Base-by-base conservation (phyloP, 2,113 vertebrate species). In the western clawed frog (Xenopus tropicalis) region DNA sequence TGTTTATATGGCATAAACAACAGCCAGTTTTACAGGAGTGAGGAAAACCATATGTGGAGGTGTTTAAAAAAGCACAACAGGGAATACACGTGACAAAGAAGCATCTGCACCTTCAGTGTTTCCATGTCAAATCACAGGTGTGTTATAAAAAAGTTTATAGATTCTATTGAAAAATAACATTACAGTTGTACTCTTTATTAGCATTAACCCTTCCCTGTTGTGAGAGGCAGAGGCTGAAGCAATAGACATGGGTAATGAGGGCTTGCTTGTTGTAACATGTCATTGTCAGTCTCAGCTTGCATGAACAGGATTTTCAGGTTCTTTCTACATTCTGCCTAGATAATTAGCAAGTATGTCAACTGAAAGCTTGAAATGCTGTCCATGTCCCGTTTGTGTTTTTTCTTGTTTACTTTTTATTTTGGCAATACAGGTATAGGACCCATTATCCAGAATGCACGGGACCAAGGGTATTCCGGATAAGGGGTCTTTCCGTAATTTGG, bases 11-110 rank as follows among this genome's bases (percentile, higher is more conserved):
- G 88, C 87, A 90, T 86, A 87, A 91, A 92, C 86, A 90, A 90
- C 86, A 87, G 87, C 85, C 83, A 84, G 81, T 87, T 90, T 86
- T 85, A 86, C 80, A 87, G 79, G 81, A 90, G 88, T 78, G 87
- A 89, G 84, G 82, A 72, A 85, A 89, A 84, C 90, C 90, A 91
- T 90, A 93, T 92, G 90, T 85, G 89, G 87, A 93, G 90, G 90
- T 91, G 89, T 89, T 91, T 91, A 72, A 83, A 85, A 86, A 88
- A 87, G 83, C 89, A 87, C 89, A 87, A 88, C 51, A 79, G 90
- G 90, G 89, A 91, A 90, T 91, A 88, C 69, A 71, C 79, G 80
- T 78, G 86, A 85, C 83, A 88, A 88, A 88, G 88, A 79, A 82
- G 88, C 89, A 91, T 91, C 88, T 91, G 90, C 86, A 88, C 88